These are phyloP conservation scores for Chionodraco myersi DNA, from an alignment of 2,113 vertebrate genomes.

Conservation along the genomic window DNA sequence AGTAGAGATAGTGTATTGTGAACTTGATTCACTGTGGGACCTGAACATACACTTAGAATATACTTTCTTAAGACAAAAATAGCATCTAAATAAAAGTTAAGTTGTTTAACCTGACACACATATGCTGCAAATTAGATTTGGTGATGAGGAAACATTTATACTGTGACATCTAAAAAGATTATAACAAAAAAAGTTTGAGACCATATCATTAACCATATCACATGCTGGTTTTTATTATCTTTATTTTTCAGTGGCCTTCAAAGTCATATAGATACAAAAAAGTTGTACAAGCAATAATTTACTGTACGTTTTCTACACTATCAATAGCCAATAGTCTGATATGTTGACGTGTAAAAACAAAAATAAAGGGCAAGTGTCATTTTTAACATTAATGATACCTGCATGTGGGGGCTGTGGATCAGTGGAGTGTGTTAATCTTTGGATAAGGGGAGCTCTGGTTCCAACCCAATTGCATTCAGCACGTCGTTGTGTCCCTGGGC, in stretches of 20 bases:
- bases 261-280: not conserved
- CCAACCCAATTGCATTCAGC: too few species aligned
- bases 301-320: not conserved
- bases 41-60: not conserved
- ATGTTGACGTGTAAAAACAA: not conserved
- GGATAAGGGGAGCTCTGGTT: too few species aligned
- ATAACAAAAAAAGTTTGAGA: not conserved
- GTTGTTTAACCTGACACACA: conserved; percentile 5
- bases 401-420: too few species aligned
- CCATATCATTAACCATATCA: too few species aligned
- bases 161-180: too few species aligned
- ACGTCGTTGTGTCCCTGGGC: too few species aligned
- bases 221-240: too few species aligned
- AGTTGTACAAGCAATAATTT: too few species aligned
- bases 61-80: not conserved
- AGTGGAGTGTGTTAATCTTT: too few species aligned
- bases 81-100: conserved; percentile 16
- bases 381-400: not conserved
- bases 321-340: not conserved
- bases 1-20: not conserved
- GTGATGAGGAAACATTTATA: too few species aligned
- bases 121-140: too few species aligned
- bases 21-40: conserved; percentile 10
- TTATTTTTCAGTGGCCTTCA: not conserved
- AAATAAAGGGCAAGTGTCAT: not conserved